phyloP scores from a whole-genome alignment of 1,140 invertebrate genomes.

The Caenorhabditis tropicalis region DNA sequence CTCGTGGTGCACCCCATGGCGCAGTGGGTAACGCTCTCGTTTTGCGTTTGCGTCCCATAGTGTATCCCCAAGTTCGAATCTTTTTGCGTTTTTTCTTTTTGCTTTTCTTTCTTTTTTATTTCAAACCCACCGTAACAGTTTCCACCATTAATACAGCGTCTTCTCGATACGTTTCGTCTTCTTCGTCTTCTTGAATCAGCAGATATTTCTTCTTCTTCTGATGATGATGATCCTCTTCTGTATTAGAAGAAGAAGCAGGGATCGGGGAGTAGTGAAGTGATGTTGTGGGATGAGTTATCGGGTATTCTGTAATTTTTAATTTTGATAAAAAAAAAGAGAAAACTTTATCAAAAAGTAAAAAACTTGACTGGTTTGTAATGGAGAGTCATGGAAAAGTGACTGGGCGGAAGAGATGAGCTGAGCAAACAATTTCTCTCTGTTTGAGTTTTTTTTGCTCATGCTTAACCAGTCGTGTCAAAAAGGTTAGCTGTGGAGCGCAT shows the following conservation, averaged over 20 bases:
- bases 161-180: background rate
- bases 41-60: background rate
- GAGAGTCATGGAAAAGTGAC: background rate
- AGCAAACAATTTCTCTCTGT: background rate
- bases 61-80: background rate
- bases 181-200: background rate
- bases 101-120: background rate
- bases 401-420: background rate
- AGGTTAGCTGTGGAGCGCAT: background rate
- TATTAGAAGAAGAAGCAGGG: background rate
- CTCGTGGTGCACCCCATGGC: background rate
- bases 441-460: background rate
- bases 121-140: background rate
- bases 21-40: background rate
- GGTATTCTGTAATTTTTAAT: background rate
- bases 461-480: background rate
- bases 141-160: slow-evolving; percentile 6
- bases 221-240: background rate
- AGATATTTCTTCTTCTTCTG: background rate
- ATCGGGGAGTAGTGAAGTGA: background rate
- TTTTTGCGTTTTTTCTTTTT: background rate
- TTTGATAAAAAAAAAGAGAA: background rate
- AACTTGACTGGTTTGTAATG: background rate
- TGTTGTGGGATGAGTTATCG: background rate
- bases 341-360: background rate